phyloP scores from a whole-genome alignment of 2,888 invertebrate genomes.

The Drosophila recens region DNA sequence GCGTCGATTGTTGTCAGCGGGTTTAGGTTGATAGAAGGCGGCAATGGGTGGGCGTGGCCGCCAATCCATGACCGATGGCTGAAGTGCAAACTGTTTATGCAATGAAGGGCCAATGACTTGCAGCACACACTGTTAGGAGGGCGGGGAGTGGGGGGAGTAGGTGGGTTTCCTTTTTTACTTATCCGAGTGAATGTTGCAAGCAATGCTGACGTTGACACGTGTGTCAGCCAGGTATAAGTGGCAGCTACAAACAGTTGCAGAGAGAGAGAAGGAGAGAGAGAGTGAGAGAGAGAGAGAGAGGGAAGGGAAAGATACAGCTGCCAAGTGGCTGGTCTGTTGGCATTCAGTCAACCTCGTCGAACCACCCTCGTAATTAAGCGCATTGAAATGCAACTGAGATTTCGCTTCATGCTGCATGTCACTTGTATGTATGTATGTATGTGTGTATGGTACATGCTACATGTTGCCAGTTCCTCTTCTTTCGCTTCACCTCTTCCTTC shows the following conservation, averaged over 20 bases:
- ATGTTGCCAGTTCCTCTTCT: conserved; percentile 7
- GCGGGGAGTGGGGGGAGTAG: neutral
- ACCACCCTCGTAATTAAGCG: conserved; percentile 67
- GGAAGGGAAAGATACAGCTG: conserved; percentile 16
- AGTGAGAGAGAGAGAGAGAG: no score
- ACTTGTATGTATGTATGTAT: no score
- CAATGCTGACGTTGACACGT: conserved; percentile 60
- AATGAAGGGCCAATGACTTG: conserved; percentile 69
- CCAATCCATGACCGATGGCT: conserved; percentile 50
- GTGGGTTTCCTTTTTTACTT: conserved; percentile 8
- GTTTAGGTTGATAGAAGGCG: neutral
- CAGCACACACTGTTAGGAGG: conserved; percentile 29
- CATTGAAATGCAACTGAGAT: conserved; percentile 75
- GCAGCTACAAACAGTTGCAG: conserved; percentile 31
- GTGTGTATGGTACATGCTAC: neutral
- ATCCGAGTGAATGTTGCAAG: conserved; percentile 33
- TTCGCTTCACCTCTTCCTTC: neutral
- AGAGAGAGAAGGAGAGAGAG: neutral
- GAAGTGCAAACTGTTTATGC: conserved; percentile 66
- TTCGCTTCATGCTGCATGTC: conserved; percentile 35
- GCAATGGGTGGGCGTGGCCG: conserved; percentile 46
- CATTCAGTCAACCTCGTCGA: conserved; percentile 34
- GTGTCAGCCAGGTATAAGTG: conserved; percentile 46
- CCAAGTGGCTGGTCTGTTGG: conserved; percentile 26
- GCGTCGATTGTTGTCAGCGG: conserved; percentile 39